Evolutionary conservation across 2,113 vertebrate genomes (phyloP).

Genomic region (Lagenorhynchus albirostris): DNA sequence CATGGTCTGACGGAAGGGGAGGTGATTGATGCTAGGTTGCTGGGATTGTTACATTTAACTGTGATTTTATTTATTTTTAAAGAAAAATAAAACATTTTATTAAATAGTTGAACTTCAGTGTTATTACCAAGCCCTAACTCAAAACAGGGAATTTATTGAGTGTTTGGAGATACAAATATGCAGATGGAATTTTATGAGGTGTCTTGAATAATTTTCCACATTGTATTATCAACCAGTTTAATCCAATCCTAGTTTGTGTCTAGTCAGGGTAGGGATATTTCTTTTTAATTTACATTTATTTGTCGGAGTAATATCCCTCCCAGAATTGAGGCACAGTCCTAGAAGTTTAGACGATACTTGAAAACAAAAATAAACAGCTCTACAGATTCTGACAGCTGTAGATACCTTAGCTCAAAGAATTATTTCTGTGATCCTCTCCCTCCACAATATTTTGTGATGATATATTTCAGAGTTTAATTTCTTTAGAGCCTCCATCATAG

Average conservation of each 20-base stretch:
- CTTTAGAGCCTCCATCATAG: neutral
- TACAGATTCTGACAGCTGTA: neutral
- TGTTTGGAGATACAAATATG: neutral
- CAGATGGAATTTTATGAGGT: neutral
- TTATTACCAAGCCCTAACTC: constrained; percentile 13
- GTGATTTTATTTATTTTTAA: constrained; percentile 27
- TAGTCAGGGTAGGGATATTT: neutral
- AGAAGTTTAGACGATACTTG: neutral
- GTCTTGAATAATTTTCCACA: constrained; percentile 12
- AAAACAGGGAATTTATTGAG: neutral
- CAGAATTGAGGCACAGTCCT: neutral
- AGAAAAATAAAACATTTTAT: constrained; percentile 25
- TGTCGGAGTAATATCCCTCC: neutral
- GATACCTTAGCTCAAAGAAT: neutral
- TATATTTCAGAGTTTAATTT: neutral
- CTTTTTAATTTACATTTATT: neutral
- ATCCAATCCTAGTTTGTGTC: neutral
- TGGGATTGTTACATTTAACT: neutral
- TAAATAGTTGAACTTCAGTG: constrained; percentile 24
- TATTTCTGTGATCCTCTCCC: neutral
- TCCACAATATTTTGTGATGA: neutral
- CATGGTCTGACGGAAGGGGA: neutral
- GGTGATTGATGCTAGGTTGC: neutral
- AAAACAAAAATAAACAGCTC: neutral
- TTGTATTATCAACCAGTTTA: neutral